Evolutionary conservation across 2,888 invertebrate species (phyloP).

Genomic region (Cantharis lateralis): DNA sequence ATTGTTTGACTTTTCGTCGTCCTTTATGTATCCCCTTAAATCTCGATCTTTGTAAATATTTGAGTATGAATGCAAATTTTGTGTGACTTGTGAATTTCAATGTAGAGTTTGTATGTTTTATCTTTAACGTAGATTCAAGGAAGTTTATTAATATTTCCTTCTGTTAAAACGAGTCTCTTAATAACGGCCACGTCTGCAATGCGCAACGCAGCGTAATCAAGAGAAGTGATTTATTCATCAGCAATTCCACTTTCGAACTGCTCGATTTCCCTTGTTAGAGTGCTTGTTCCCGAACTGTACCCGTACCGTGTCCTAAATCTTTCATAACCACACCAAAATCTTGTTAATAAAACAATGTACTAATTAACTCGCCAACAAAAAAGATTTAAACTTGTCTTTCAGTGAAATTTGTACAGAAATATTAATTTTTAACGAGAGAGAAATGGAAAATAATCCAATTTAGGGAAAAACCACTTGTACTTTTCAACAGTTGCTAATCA

Average conservation of each 20-base stretch:
- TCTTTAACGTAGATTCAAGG: constrained; percentile 12
- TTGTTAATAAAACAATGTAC: constrained; percentile 40
- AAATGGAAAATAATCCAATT: constrained; percentile 5
- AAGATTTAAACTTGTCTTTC: constrained; percentile 29
- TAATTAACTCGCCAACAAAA: constrained; percentile 36
- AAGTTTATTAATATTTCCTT: constrained; percentile 32
- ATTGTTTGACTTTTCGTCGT: constrained; percentile 30
- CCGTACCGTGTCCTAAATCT: constrained; percentile 35
- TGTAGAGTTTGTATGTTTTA: constrained; percentile 27
- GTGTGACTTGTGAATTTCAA: constrained; percentile 32
- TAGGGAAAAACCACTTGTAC: not conserved
- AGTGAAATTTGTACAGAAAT: constrained; percentile 15
- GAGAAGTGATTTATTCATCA: constrained; percentile 43
- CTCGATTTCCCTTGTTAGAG: constrained; percentile 42
- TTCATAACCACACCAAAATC: constrained; percentile 40
- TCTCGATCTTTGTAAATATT: constrained; percentile 32
- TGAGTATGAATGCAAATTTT: constrained; percentile 31
- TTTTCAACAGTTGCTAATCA: not conserved
- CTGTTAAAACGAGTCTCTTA: constrained; percentile 25
- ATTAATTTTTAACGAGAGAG: constrained; percentile 21
- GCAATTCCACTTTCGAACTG: constrained; percentile 41
- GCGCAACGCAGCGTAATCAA: constrained; percentile 41
- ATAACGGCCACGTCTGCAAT: constrained; percentile 33
- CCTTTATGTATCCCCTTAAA: constrained; percentile 30
- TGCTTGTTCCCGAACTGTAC: constrained; percentile 23